Conservation (phyloP, 2,888 invertebrate genomes). For the Platerodrilus igneus region DNA sequence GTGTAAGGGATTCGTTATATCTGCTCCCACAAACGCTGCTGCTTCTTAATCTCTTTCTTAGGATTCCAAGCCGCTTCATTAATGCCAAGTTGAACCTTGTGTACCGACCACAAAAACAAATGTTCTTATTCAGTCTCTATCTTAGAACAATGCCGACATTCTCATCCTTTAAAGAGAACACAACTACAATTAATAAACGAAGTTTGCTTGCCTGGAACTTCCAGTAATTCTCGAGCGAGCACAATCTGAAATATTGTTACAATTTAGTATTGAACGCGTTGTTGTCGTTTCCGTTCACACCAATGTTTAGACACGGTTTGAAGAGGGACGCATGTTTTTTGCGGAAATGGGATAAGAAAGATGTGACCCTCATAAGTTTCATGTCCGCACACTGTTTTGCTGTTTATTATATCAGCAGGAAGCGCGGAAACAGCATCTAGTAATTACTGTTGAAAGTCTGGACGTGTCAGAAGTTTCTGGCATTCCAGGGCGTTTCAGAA, state of each 20-base stretch:
- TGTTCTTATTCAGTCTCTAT: constrained; percentile 22
- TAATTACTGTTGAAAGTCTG: constrained; percentile 45
- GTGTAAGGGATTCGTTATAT: constrained; percentile 1
- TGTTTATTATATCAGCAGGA: constrained; percentile 40
- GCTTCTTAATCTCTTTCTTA: background rate
- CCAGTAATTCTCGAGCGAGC: constrained; percentile 38
- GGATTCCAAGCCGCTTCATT: constrained; percentile 5
- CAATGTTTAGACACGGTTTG: constrained; percentile 10
- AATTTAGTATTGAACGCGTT: constrained; percentile 27
- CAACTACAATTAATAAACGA: constrained; percentile 44
- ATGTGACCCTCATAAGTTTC: constrained; percentile 27
- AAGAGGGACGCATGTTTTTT: constrained; percentile 19
- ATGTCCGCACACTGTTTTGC: constrained; percentile 30
- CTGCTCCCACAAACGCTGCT: no score
- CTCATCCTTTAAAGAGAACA: constrained; percentile 35
- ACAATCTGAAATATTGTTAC: constrained; percentile 41
- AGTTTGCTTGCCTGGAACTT: constrained; percentile 39
- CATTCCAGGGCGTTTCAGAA: constrained; percentile 39
- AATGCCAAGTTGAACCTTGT: constrained; percentile 12
- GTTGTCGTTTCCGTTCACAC: constrained; percentile 14
- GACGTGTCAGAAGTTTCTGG: constrained; percentile 44
- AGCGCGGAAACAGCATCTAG: constrained; percentile 40
- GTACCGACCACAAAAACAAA: constrained; percentile 20
- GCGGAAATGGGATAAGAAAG: constrained; percentile 21
- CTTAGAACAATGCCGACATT: constrained; percentile 26